Base-by-base conservation (phyloP, 2,113 vertebrate species). In the Clinocottus analis region DNA sequence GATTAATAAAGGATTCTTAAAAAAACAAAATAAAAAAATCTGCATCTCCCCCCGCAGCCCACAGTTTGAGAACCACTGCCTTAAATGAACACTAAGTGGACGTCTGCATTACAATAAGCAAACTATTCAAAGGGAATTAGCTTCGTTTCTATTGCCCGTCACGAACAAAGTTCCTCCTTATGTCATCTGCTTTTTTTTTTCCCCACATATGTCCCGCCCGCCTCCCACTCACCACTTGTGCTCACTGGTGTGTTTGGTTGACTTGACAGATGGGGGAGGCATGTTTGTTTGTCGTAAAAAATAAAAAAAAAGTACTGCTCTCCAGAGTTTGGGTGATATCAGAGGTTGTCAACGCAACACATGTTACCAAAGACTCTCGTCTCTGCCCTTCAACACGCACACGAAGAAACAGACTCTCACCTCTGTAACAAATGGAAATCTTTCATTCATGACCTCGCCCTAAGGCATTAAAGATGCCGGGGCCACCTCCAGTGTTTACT, bases 401-500 rank as follows among this genome's bases (percentile, higher is more conserved):
- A 69, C 72, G 14, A 3, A 43, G 13, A 76, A 64, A 72, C 27
- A 39, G 69, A 62, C 55, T n/a, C 43, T 25, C 43, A 45, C n/a
- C 55, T 67, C 33, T 3, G 60, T 17, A 65, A 45, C 33, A 37
- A 83, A 84, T 71, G 58, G 60, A 72, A 60, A 67, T 72, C 37
- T 60, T 85, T 77, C 69, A 76, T 80, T 82, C 43, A 58, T 53
- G 72, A 70, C 76, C 67, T 82, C 62, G 81, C 79, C 73, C 37
- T n/a, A 0, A 49, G 71, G 83, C 67, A 31, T 25, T 67, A 47
- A 55, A 79, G 73, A 64, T 72, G 47, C 39, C 77, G 35, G 62
- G n/a, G 58, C 67, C 21, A 13, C 56, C 2, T 7, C 31, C 27
- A 35, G 21, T 71, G 41, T 82, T 83, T 86, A 72, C 80, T 75